Evolutionary conservation across 2,113 vertebrate species (phyloP).

Genomic region (Chaenogobius annularis): DNA sequence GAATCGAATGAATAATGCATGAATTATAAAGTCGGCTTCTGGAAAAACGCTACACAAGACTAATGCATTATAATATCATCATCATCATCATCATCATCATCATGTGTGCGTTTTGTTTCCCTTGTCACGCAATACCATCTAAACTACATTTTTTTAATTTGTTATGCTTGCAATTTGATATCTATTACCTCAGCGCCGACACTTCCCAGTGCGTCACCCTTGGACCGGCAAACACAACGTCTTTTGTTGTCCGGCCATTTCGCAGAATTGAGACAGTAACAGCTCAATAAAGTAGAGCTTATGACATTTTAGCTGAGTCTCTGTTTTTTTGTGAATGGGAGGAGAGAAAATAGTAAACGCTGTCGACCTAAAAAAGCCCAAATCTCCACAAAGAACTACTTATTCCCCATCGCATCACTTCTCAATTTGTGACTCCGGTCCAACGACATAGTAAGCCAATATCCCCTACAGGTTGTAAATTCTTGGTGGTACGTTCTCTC

Average conservation of each 20-base stretch:
- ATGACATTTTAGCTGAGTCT: constrained; percentile 1
- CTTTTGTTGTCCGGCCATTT: neutral
- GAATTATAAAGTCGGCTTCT: neutral
- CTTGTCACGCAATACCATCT: neutral
- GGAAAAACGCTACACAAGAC: neutral
- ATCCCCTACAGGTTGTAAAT: constrained; percentile 75
- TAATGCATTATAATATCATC: neutral
- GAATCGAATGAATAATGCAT: too few species aligned
- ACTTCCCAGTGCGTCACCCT: neutral
- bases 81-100: neutral
- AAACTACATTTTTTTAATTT: neutral
- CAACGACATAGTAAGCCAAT: constrained; percentile 69
- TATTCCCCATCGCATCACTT: constrained; percentile 59
- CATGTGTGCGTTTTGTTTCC: neutral
- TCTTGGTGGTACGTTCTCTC: constrained; percentile 61
- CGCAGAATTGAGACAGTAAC: constrained; percentile 2
- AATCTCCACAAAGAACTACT: constrained; percentile 53
- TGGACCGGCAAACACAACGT: neutral
- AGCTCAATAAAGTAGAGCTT: constrained; percentile 11
- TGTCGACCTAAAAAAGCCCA: constrained; percentile 12
- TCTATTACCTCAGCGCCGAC: neutral
- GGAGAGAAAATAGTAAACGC: constrained; percentile 4
- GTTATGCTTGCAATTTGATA: neutral
- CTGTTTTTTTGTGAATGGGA: constrained; percentile 11
- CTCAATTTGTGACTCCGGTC: constrained; percentile 56